phyloP scores from a whole-genome alignment of 2,113 vertebrate genomes.

The Pseudopodoces humilis region DNA sequence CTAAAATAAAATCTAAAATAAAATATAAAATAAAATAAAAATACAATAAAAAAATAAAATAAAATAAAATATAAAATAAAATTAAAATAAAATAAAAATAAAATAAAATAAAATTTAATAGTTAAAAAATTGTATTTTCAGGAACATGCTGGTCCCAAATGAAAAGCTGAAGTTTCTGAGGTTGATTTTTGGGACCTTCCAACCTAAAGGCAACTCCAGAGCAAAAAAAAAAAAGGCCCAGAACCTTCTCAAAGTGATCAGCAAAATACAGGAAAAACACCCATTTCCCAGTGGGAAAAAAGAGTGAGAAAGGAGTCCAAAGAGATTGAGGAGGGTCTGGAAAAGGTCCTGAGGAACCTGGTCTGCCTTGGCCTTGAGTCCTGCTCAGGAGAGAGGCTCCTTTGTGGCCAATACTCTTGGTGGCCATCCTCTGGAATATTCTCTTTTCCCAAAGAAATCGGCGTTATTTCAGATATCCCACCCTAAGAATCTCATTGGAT shows the following conservation, averaged over 20 bases:
- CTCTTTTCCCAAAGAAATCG: background rate
- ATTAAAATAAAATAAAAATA: too few relatives aligned
- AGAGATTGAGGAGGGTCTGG: background rate
- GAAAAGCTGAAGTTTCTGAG: background rate
- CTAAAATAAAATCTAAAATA: too few relatives aligned
- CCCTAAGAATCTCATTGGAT: background rate
- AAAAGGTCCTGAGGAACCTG: background rate
- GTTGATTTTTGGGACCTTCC: background rate
- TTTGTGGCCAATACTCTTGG: background rate
- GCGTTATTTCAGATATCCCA: background rate
- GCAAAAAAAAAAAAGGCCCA: background rate
- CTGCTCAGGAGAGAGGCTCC: background rate
- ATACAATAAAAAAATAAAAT: background rate
- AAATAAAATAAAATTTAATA: background rate
- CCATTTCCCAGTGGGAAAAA: background rate
- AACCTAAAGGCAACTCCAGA: background rate
- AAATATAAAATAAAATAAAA: background rate
- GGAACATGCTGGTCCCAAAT: background rate
- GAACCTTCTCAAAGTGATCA: background rate
- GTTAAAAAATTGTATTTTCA: background rate
- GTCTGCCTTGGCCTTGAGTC: background rate
- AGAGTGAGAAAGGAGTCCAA: background rate
- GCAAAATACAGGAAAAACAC: rapidly evolving
- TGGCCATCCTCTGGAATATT: background rate
- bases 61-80: background rate